Percentiles rank a stretch among this genome's conserved stretches.
Conservation (phyloP, 2,888 invertebrate genomes). For the Oxycera nigricornis region DNA sequence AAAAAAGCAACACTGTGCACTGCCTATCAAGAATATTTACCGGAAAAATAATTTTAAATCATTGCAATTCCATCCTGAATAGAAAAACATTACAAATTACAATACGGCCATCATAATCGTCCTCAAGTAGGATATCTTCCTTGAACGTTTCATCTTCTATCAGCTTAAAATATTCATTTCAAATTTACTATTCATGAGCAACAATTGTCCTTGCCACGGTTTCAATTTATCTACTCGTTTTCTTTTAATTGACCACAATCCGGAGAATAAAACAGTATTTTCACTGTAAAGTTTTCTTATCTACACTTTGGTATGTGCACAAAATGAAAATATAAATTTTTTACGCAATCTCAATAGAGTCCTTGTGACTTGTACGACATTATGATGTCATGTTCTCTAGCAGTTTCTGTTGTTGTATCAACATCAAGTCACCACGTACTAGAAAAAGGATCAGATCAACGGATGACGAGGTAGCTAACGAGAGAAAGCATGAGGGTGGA, state of each 20-base stretch:
- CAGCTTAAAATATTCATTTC: too few relatives aligned
- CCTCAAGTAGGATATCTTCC: too few relatives aligned
- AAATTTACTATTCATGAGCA: not conserved
- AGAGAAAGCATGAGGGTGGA: not conserved
- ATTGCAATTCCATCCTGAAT: too few relatives aligned
- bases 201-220: not conserved
- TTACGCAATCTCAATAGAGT: conserved; percentile 32
- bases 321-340: conserved; percentile 39
- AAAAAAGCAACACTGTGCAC: too few relatives aligned
- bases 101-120: too few relatives aligned
- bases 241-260: conserved; percentile 22
- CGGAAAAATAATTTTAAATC: too few relatives aligned
- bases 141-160: too few relatives aligned
- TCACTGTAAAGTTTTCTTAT: conserved; percentile 25
- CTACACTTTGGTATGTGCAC: not conserved
- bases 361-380: conserved; percentile 12
- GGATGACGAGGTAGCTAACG: not conserved
- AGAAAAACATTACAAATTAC: too few relatives aligned
- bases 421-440: not conserved
- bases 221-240: not conserved
- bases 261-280: not conserved
- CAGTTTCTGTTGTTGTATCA: not conserved
- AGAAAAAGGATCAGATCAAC: conserved; percentile 34
- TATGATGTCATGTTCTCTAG: conserved; percentile 23
- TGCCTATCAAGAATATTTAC: too few relatives aligned